phyloP scores from a whole-genome alignment of 92 coral and sea anemone species.

The Zoanthus solanderi region DNA sequence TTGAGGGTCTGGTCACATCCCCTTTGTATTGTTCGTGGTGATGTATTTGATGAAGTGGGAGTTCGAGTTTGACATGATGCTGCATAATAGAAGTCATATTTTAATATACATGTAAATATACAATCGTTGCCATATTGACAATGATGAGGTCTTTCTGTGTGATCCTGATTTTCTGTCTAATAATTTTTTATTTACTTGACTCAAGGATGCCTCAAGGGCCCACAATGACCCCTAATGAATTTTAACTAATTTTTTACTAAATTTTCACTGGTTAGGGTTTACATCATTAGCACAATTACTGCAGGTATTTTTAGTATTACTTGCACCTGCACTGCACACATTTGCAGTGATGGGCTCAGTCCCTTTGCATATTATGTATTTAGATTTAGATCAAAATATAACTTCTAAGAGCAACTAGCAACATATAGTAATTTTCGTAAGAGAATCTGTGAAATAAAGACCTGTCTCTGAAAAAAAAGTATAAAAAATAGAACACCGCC shows the following conservation, averaged over 20 bases:
- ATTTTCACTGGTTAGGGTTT: neutral
- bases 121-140: neutral
- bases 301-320: neutral
- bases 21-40: too few species aligned
- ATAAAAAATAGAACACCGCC: slow-evolving; percentile 28
- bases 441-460: slow-evolving; percentile 25
- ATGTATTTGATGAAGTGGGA: too few species aligned
- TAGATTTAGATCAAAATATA: slow-evolving; percentile 29
- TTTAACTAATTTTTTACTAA: neutral
- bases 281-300: neutral
- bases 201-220: slow-evolving; percentile 8
- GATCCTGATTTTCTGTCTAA: slow-evolving; percentile 24
- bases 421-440: slow-evolving; percentile 20
- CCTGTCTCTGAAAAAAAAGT: slow-evolving; percentile 7
- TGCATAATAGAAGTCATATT: too few species aligned
- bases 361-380: slow-evolving; percentile 8
- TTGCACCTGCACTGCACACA: neutral
- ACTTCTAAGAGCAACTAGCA: slow-evolving; percentile 32
- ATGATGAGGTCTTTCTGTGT: slow-evolving; percentile 34
- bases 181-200: neutral
- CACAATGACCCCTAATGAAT: neutral
- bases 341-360: slow-evolving; percentile 2
- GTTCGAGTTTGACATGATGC: too few species aligned
- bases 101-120: too few species aligned
- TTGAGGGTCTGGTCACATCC: too few species aligned